Percentiles rank a stretch among this genome's conserved stretches.
Evolutionary conservation across 2,113 vertebrate species (phyloP).

Genomic region (Vulpes lagopus): DNA sequence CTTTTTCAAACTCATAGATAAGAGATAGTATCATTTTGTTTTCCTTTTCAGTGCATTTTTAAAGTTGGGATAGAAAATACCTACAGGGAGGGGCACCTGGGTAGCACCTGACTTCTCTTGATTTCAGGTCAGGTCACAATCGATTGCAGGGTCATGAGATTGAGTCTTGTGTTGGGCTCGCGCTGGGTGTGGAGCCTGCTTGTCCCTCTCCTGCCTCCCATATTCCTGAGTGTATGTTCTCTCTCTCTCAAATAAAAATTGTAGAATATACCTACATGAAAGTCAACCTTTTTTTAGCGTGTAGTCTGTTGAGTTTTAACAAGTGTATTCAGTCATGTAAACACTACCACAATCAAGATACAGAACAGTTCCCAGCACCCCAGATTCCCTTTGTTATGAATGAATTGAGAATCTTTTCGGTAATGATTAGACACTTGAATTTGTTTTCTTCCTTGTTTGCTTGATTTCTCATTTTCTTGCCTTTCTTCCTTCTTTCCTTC

Average conservation of each 20-base stretch:
- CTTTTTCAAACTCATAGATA: neutral
- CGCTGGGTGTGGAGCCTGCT: neutral
- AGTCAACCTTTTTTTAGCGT: neutral
- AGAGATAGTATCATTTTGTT: neutral
- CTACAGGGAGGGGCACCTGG: neutral
- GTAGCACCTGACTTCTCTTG: neutral
- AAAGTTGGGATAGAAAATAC: neutral
- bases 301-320: neutral
- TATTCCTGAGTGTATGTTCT: neutral
- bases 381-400: neutral
- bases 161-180: neutral
- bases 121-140: neutral
- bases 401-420: neutral
- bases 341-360: neutral
- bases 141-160: neutral
- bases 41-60: constrained; percentile 6
- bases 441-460: neutral
- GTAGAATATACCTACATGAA: neutral
- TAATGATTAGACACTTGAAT: neutral
- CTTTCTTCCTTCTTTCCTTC: neutral
- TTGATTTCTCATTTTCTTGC: neutral
- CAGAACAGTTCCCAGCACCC: neutral
- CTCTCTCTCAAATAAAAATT: neutral
- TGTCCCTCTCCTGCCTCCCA: neutral
- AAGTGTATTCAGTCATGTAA: neutral